Evolutionary conservation across 1,140 invertebrate species (phyloP), one percentile per base, ranked within the genome.

Genomic region (Brachionus asplanchnoidis): DNA sequence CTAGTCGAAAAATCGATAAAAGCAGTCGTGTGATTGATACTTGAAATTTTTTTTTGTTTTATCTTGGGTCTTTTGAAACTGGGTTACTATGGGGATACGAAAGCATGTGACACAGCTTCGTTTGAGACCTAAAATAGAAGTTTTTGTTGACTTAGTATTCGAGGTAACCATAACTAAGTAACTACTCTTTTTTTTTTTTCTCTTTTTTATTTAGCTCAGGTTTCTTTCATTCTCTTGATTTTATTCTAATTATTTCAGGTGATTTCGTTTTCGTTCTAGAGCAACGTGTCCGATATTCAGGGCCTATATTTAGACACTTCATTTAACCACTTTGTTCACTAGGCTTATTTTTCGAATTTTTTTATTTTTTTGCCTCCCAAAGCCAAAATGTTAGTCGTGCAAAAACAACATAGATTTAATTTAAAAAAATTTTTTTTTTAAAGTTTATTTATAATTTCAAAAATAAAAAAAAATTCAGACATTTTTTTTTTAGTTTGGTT

Each of bases 81-180:
- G 40, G 68, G 68, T 73, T 42, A 73, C 68, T 42, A 73, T 40
- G 68, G 68, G 32, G 68, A 68, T 40, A 68, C 28, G 32, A 68
- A 32, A 73, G 68, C 68, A 73, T 73, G 68, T 73, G 68, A 73
- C 40, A 42, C 17, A 40, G 68, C 32, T 68, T 68, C 12, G 26
- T 68, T 9, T 60, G 68, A 42, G 40, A 23, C 28, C 32, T 40
- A 73, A 73, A 40, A 40, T 73, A 73, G 36, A 42, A 73, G 68
- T 42, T 73, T 73, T 68, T 73, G 32, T 40, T 73, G 28, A 42
- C 17, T 73, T 73, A 42, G 28, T 73, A 73, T 73, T 73, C 68
- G 28, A 46, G 68, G 68, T 73, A 73, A 73, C 68, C 68, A 73
- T 73, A 73, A 42, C 68, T 73, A 73, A 73, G 68, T 73, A 73